Percentiles rank a stretch among this genome's conserved stretches.
These are phyloP conservation scores for Periplaneta americana DNA, from an alignment of 1,140 invertebrate genomes.

Conservation along the genomic window DNA sequence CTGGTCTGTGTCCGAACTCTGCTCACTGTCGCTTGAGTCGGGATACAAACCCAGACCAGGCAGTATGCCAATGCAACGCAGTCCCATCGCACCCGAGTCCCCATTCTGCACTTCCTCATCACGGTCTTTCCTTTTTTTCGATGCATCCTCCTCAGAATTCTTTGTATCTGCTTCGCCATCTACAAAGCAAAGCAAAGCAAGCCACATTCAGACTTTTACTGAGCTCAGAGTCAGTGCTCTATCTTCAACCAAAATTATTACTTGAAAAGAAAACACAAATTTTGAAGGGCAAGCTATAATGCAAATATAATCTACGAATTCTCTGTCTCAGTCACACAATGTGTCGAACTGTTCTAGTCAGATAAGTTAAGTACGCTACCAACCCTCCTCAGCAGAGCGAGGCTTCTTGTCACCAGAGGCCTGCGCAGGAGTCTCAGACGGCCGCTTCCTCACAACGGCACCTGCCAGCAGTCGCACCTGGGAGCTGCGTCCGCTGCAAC, in stretches of 20 bases:
- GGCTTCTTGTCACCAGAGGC: not conserved
- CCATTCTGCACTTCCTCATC: conserved; percentile 44
- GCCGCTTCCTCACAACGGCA: conserved; percentile 48
- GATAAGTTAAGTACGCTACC: not conserved
- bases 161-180: not conserved
- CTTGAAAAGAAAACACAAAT: not conserved
- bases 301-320: not conserved
- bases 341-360: not conserved
- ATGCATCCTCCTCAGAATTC: not conserved
- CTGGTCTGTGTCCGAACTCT: conserved; percentile 51
- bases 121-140: conserved; percentile 29
- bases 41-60: conserved; percentile 71
- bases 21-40: conserved; percentile 60
- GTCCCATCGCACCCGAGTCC: not conserved
- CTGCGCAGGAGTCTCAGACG: not conserved
- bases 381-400: not conserved
- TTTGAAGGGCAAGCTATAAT: too few species aligned
- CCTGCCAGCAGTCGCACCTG: conserved; percentile 54
- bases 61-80: conserved; percentile 67
- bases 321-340: not conserved
- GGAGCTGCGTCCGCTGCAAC: conserved; percentile 33
- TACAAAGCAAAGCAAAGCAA: too few species aligned
- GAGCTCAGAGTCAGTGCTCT: not conserved
- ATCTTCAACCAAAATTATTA: not conserved
- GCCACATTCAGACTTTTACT: not conserved